Percentiles rank a stretch among this genome's conserved stretches.
These are phyloP conservation scores for Dicycla oo DNA, from an alignment of 2,888 invertebrate genomes.

Conservation along the genomic window DNA sequence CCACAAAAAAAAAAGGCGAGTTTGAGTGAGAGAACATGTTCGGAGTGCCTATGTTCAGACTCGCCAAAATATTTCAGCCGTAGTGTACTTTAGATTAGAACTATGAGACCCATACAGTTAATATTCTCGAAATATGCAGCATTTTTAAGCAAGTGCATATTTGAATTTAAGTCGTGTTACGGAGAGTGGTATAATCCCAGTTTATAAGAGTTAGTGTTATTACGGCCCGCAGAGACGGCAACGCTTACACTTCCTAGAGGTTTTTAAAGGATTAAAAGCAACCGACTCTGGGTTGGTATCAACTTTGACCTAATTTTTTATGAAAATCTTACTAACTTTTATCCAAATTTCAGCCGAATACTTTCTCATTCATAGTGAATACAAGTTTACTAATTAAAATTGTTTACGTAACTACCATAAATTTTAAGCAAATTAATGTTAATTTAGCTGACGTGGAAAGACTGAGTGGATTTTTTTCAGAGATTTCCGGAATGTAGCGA, in stretches of 20 bases:
- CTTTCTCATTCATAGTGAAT: slow-evolving; percentile 7
- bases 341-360: slow-evolving; percentile 35
- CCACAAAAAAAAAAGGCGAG: no score
- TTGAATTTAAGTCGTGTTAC: slow-evolving; percentile 80
- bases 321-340: slow-evolving; percentile 37
- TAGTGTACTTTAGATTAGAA: slow-evolving; percentile 50
- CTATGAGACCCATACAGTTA: slow-evolving; percentile 48
- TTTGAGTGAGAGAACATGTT: no score
- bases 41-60: no score
- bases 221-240: slow-evolving; percentile 75
- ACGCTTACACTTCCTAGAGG: slow-evolving; percentile 73
- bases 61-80: no score
- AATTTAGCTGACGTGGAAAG: slow-evolving; percentile 13
- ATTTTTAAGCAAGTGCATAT: slow-evolving; percentile 79
- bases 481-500: slow-evolving; percentile 1
- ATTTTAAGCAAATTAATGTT: slow-evolving; percentile 11
- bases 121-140: slow-evolving; percentile 69
- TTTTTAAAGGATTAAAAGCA: slow-evolving; percentile 78
- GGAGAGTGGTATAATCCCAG: slow-evolving; percentile 79
- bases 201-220: slow-evolving; percentile 83
- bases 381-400: slow-evolving; percentile 40
- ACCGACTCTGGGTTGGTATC: slow-evolving; percentile 67
- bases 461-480: neutral
- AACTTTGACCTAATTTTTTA: slow-evolving; percentile 65
- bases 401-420: slow-evolving; percentile 9